Conservation (phyloP, 2,888 invertebrate genomes). For the Diarsia brunnea region DNA sequence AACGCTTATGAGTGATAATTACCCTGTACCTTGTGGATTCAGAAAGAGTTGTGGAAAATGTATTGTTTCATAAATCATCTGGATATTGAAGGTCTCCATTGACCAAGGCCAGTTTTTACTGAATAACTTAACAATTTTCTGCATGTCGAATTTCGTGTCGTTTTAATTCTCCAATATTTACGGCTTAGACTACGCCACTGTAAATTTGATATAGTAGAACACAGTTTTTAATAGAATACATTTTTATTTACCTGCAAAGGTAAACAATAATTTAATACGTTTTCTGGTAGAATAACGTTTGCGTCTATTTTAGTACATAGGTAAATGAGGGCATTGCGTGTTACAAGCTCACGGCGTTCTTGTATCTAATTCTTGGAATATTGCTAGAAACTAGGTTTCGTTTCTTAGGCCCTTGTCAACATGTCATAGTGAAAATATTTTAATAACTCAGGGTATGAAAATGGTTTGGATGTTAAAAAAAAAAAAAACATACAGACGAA, state of each 20-base stretch:
- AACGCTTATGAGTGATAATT: not conserved
- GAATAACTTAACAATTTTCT: conserved; percentile 27
- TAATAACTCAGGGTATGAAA: not conserved
- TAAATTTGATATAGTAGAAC: not conserved
- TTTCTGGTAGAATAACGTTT: not conserved
- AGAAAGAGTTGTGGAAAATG: not conserved
- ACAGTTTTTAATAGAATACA: not conserved
- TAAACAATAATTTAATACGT: not conserved
- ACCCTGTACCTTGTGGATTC: not conserved
- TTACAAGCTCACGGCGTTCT: not conserved
- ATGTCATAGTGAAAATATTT: not conserved
- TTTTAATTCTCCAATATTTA: too few species aligned
- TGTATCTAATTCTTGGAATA: conserved; percentile 9
- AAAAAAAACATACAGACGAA: too few species aligned
- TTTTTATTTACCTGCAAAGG: not conserved
- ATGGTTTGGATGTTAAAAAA: not conserved
- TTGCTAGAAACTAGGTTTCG: conserved; percentile 13
- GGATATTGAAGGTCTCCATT: not conserved
- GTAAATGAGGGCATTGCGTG: conserved; percentile 38
- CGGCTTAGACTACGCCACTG: not conserved
- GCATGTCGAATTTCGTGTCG: not conserved
- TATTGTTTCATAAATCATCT: conserved; percentile 20
- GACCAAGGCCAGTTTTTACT: not conserved
- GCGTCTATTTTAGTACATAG: conserved; percentile 19
- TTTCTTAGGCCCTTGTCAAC: not conserved